Evolutionary conservation across 1,140 invertebrate species (phyloP).

Genomic region (Tyrophagus putrescentiae): DNA sequence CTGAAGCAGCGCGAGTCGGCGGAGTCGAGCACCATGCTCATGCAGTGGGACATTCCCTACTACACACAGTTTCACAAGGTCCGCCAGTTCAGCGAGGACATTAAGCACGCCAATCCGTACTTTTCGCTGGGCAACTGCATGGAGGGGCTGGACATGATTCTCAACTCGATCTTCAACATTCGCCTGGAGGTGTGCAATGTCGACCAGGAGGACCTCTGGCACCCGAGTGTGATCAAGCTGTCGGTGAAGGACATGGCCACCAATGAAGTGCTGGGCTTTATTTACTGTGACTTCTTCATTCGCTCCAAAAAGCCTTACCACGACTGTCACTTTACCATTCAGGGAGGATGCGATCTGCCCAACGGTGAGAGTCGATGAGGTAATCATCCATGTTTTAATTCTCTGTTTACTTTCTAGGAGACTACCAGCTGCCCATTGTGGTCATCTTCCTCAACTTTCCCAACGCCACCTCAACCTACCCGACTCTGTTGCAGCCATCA

Average conservation of each 20-base stretch:
- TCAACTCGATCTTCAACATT: conserved; percentile 63
- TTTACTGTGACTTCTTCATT: conserved; percentile 95
- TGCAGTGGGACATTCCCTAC: conserved; percentile 72
- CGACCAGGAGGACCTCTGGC: conserved; percentile 64
- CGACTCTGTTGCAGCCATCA: conserved; percentile 60
- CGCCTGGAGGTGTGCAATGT: conserved; percentile 52
- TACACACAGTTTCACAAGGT: conserved; percentile 30
- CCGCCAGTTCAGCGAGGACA: conserved; percentile 28
- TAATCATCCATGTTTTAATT: conserved; percentile 47
- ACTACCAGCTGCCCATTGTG: conserved; percentile 43
- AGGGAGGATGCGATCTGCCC: conserved; percentile 62
- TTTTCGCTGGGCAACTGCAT: conserved; percentile 88
- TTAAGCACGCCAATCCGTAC: conserved; percentile 59
- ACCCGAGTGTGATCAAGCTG: conserved; percentile 71
- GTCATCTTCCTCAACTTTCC: conserved; percentile 81
- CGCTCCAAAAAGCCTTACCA: conserved; percentile 75
- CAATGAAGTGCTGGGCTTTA: conserved; percentile 67
- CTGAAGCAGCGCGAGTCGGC: conserved; percentile 48
- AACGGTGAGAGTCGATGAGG: conserved; percentile 46
- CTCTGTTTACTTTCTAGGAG: background rate
- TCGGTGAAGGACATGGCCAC: conserved; percentile 54
- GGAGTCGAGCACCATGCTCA: conserved; percentile 35
- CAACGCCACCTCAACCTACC: conserved; percentile 44
- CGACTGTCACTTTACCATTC: conserved; percentile 97
- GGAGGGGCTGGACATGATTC: conserved; percentile 79